A percentile compares a stretch with the other conserved stretches of the same genome.
phyloP scores from a whole-genome alignment of 2,888 invertebrate genomes.

The Caenorhabditis drosophilae region DNA sequence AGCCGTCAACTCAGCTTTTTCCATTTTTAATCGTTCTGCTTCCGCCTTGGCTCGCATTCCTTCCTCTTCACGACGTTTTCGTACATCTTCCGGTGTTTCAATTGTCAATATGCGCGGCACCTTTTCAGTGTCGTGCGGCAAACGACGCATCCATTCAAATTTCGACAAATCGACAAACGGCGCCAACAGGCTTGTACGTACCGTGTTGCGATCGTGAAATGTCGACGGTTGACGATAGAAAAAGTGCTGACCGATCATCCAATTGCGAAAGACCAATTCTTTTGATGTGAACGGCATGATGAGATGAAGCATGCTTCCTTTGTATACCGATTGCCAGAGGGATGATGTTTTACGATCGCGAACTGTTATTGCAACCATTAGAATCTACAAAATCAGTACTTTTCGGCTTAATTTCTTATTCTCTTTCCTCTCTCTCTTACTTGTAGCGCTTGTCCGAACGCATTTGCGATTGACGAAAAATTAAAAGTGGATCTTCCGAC shows the following conservation, averaged over 20 bases:
- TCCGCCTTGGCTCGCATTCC: not conserved
- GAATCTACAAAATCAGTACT: slow-evolving; percentile 9
- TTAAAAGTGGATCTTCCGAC: slow-evolving; percentile 97
- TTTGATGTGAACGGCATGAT: slow-evolving; percentile 46
- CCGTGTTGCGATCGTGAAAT: slow-evolving; percentile 13
- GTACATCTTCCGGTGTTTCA: not conserved
- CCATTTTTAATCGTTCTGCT: not conserved
- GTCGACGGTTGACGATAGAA: slow-evolving; percentile 5
- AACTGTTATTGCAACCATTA: slow-evolving; percentile 27
- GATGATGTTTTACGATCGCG: slow-evolving; percentile 24
- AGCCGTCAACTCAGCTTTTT: too few species aligned
- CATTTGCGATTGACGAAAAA: slow-evolving; percentile 85
- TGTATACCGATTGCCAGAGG: slow-evolving; percentile 18
- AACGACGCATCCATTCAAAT: slow-evolving; percentile 8
- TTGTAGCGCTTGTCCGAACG: slow-evolving; percentile 93
- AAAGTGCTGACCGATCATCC: slow-evolving; percentile 39
- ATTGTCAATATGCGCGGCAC: not conserved
- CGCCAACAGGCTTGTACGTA: slow-evolving; percentile 19
- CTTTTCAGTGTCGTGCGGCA: not conserved
- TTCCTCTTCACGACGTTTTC: not conserved
- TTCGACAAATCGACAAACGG: slow-evolving; percentile 9
- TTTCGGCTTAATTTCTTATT: not conserved
- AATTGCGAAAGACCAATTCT: slow-evolving; percentile 43
- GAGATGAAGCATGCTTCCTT: slow-evolving; percentile 37
- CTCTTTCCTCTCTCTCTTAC: not conserved